Conservation (phyloP, 2,888 invertebrate genomes). For the Iphiclides podalirius region DNA sequence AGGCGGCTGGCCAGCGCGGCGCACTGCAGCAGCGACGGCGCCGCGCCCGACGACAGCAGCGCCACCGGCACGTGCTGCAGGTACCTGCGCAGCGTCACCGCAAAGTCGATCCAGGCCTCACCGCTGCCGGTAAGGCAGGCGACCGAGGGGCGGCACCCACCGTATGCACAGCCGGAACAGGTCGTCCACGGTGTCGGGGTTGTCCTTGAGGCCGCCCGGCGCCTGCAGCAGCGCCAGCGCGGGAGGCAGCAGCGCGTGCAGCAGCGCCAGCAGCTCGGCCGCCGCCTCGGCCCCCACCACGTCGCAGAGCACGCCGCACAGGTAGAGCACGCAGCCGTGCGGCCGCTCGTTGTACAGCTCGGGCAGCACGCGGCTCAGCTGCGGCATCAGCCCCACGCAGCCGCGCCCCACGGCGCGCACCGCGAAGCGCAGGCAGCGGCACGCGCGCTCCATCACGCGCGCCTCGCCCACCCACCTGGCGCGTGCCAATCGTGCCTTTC, state of each 20-base stretch:
- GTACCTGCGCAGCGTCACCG: slow-evolving; percentile 73
- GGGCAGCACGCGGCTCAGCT: slow-evolving; percentile 86
- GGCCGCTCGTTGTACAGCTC: slow-evolving; percentile 86
- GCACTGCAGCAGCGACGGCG: slow-evolving; percentile 89
- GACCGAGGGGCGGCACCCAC: too few relatives aligned
- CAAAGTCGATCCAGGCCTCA: too few relatives aligned
- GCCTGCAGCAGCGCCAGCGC: slow-evolving; percentile 90
- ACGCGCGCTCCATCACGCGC: slow-evolving; percentile 94
- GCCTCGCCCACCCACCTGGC: slow-evolving; percentile 82
- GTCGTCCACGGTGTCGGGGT: slow-evolving; percentile 99
- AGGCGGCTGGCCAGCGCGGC: slow-evolving; percentile 91
- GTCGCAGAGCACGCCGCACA: slow-evolving; percentile 88
- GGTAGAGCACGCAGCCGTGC: slow-evolving; percentile 86
- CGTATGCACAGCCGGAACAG: slow-evolving; percentile 92
- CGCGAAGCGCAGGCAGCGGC: slow-evolving; percentile 93
- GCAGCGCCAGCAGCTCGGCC: slow-evolving; percentile 87
- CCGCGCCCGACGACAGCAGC: slow-evolving; percentile 88
- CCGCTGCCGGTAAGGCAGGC: too few relatives aligned
- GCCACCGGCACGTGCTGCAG: slow-evolving; percentile 91
- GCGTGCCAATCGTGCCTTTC: too few relatives aligned
- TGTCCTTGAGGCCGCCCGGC: slow-evolving; percentile 89
- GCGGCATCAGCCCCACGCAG: slow-evolving; percentile 87
- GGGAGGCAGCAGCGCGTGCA: slow-evolving; percentile 89
- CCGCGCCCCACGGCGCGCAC: slow-evolving; percentile 91
- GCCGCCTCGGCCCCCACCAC: slow-evolving; percentile 82